Conservation (phyloP, 2,113 vertebrate genomes). For the Morphnarchus princeps region DNA sequence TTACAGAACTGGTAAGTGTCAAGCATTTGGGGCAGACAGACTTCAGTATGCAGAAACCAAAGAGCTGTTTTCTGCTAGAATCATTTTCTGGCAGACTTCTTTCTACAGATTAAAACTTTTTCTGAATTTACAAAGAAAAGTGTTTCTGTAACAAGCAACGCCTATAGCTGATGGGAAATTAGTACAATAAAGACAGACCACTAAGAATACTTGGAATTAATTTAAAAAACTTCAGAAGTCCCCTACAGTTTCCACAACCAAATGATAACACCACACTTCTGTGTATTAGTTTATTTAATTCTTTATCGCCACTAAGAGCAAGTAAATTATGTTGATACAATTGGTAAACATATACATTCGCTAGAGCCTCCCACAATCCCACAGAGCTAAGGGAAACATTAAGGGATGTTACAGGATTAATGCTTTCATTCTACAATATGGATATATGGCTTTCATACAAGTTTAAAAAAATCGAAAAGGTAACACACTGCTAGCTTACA, state of each 20-base stretch:
- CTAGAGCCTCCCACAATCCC: slow-evolving; percentile 17
- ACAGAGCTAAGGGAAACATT: slow-evolving; percentile 46
- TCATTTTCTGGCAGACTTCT: not conserved
- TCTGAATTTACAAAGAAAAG: not conserved
- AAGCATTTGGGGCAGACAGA: not conserved
- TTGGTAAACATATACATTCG: slow-evolving; percentile 1
- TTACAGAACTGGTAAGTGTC: not conserved
- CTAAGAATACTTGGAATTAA: not conserved
- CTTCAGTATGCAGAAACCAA: not conserved
- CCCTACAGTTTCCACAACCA: not conserved
- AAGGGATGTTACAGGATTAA: slow-evolving; percentile 56
- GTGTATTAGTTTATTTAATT: slow-evolving; percentile 59
- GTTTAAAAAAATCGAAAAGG: slow-evolving; percentile 49
- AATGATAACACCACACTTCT: not conserved
- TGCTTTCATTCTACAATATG: slow-evolving; percentile 34
- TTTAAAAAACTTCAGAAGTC: not conserved
- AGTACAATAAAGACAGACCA: not conserved
- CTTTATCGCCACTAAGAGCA: slow-evolving; percentile 41
- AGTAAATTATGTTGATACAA: slow-evolving; percentile 36
- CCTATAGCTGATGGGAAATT: not conserved
- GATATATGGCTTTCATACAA: slow-evolving; percentile 52
- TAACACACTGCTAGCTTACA: slow-evolving; percentile 56
- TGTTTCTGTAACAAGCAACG: not conserved
- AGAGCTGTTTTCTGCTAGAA: not conserved
- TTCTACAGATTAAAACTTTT: not conserved